Evolutionary conservation across 1,140 invertebrate species (phyloP).

Genomic region (Listronotus oregonensis): DNA sequence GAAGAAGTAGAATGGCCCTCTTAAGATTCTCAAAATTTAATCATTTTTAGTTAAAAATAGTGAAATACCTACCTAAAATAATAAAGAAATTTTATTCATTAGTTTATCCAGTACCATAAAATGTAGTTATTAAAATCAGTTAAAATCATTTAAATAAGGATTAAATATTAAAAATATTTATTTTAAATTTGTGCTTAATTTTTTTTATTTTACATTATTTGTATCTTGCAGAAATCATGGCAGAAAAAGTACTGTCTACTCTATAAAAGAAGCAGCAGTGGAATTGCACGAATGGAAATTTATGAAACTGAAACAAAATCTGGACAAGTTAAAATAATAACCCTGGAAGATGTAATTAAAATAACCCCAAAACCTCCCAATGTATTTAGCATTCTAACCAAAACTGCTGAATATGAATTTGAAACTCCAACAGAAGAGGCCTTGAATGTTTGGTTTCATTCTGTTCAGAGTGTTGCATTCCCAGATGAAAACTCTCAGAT

Average conservation of each 20-base stretch:
- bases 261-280: slow-evolving; percentile 80
- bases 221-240: slow-evolving; percentile 71
- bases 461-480: slow-evolving; percentile 83
- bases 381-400: slow-evolving; percentile 72
- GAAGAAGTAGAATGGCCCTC: too few species aligned
- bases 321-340: slow-evolving; percentile 73
- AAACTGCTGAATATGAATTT: slow-evolving; percentile 72
- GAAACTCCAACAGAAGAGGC: slow-evolving; percentile 72
- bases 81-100: too few species aligned
- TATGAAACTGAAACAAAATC: slow-evolving; percentile 78
- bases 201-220: too few species aligned
- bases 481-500: slow-evolving; percentile 66
- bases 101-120: too few species aligned
- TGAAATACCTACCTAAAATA: too few species aligned
- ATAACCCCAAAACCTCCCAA: slow-evolving; percentile 70
- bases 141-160: too few species aligned
- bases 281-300: slow-evolving; percentile 81
- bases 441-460: slow-evolving; percentile 75
- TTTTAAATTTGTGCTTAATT: too few species aligned
- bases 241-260: slow-evolving; percentile 77
- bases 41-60: too few species aligned
- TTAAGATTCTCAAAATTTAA: too few species aligned
- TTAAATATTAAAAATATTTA: too few species aligned
- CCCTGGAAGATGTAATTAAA: slow-evolving; percentile 84
- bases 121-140: too few species aligned